Percentiles rank a stretch among this genome's conserved stretches.
Evolutionary conservation across 1,140 invertebrate genomes (phyloP).

Genomic region (Drosophila azteca): DNA sequence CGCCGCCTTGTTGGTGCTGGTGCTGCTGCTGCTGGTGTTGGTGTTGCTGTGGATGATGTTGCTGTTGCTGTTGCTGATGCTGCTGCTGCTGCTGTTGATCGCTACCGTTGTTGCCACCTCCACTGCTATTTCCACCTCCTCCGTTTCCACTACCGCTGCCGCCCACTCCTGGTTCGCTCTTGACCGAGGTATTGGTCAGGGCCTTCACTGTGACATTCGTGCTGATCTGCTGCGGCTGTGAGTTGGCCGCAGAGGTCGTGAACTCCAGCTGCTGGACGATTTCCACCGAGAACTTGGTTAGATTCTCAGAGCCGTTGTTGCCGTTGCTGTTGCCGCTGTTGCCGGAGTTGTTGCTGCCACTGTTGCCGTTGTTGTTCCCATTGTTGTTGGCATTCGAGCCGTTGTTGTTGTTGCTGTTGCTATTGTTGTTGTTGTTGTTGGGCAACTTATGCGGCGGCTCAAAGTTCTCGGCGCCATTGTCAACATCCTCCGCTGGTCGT

Average conservation of each 20-base stretch:
- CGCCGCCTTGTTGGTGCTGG: slow-evolving; percentile 74
- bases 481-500: slow-evolving; percentile 89
- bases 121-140: slow-evolving; percentile 84
- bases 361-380: slow-evolving; percentile 60
- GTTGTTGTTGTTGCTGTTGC: slow-evolving; percentile 63
- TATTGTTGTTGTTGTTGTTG: slow-evolving; percentile 86
- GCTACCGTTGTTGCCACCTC: slow-evolving; percentile 28
- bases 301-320: slow-evolving; percentile 84
- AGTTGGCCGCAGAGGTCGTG: slow-evolving; percentile 91
- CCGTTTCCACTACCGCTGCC: slow-evolving; percentile 56
- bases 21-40: slow-evolving; percentile 71
- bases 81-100: slow-evolving; percentile 78
- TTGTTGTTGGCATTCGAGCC: slow-evolving; percentile 84
- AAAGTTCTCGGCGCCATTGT: slow-evolving; percentile 86
- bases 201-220: slow-evolving; percentile 97
- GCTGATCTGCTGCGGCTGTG: slow-evolving; percentile 94
- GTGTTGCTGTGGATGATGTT: slow-evolving; percentile 22
- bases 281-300: slow-evolving; percentile 94
- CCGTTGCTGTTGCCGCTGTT: slow-evolving; percentile 62
- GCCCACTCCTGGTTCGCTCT: slow-evolving; percentile 87
- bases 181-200: slow-evolving; percentile 91
- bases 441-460: slow-evolving; percentile 91
- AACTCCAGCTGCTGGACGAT: slow-evolving; percentile 95
- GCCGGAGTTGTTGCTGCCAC: slow-evolving; percentile 84
- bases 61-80: slow-evolving; percentile 15